Conservation (phyloP, 2,113 vertebrate species). For the Columba janthina region DNA sequence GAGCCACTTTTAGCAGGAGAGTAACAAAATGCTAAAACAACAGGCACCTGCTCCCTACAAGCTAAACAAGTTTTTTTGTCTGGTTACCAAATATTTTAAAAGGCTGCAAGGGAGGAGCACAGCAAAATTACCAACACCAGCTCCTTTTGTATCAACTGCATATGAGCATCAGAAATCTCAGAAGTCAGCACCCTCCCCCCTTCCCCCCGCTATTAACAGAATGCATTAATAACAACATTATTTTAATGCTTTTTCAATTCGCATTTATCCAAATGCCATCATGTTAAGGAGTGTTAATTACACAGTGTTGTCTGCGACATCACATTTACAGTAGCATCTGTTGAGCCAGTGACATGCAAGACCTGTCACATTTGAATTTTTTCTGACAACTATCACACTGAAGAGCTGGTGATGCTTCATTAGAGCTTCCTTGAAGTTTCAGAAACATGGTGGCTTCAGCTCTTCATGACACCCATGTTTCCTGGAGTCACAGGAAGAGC, state of each 20-base stretch:
- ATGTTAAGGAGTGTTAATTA: constrained; percentile 28
- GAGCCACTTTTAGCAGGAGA: not conserved
- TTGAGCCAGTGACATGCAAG: not conserved
- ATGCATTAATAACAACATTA: constrained; percentile 15
- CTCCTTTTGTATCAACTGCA: not conserved
- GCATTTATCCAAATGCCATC: constrained; percentile 39
- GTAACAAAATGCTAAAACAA: not conserved
- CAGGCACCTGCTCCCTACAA: not conserved
- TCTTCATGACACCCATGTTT: not conserved
- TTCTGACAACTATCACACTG: not conserved
- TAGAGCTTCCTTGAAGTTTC: not conserved
- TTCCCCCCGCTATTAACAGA: not conserved
- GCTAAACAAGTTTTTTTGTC: not conserved
- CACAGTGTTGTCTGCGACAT: not conserved
- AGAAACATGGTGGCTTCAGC: not conserved
- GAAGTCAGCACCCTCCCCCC: not conserved
- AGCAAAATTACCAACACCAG: not conserved
- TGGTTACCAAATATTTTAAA: not conserved
- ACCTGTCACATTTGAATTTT: not conserved
- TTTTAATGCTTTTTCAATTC: constrained; percentile 35
- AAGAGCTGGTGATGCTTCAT: not conserved
- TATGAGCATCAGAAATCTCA: not conserved
- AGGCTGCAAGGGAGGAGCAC: not conserved
- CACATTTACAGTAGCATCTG: not conserved
- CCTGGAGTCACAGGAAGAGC: not conserved